phyloP scores from a whole-genome alignment of 2,113 vertebrate genomes.

The Ptilonorhynchus violaceus region DNA sequence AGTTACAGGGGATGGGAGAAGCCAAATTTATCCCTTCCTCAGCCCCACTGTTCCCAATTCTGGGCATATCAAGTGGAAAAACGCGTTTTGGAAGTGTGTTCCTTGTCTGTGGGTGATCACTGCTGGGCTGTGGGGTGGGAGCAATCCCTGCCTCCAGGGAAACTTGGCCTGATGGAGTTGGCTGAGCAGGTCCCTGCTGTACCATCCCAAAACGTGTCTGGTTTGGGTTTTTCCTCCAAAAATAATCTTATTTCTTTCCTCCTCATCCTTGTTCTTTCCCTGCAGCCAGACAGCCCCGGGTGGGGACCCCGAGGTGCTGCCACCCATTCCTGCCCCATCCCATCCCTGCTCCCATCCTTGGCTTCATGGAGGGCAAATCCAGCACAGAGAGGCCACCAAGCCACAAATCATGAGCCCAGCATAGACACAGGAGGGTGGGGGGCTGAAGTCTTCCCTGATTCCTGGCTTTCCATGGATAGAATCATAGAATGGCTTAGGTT shows the following conservation, averaged over 20 bases:
- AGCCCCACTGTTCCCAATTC: fast-evolving
- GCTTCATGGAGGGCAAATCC: fast-evolving
- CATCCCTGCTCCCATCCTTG: neutral
- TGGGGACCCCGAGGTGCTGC: neutral
- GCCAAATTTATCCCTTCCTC: neutral
- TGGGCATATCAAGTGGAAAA: neutral
- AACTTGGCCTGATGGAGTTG: fast-evolving
- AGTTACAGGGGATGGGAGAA: neutral
- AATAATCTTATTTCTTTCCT: neutral
- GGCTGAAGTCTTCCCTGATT: fast-evolving
- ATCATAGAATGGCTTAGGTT: fast-evolving
- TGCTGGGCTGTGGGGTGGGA: neutral
- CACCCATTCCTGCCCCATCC: neutral
- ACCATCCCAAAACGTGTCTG: fast-evolving
- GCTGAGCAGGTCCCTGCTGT: neutral
- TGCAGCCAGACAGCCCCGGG: fast-evolving
- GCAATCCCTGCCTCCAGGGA: neutral
- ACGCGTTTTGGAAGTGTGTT: fast-evolving
- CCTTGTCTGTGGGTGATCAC: neutral
- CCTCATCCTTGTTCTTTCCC: neutral
- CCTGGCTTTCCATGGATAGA: fast-evolving
- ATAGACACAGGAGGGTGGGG: fast-evolving
- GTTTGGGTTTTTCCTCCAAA: neutral
- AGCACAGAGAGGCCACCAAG: neutral
- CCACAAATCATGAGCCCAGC: too few relatives aligned